Evolutionary conservation across 2,797 vertebrate species (phyloP), one percentile per base, ranked within the genome.

Genomic region (Pseudopleuronectes americanus): DNA sequence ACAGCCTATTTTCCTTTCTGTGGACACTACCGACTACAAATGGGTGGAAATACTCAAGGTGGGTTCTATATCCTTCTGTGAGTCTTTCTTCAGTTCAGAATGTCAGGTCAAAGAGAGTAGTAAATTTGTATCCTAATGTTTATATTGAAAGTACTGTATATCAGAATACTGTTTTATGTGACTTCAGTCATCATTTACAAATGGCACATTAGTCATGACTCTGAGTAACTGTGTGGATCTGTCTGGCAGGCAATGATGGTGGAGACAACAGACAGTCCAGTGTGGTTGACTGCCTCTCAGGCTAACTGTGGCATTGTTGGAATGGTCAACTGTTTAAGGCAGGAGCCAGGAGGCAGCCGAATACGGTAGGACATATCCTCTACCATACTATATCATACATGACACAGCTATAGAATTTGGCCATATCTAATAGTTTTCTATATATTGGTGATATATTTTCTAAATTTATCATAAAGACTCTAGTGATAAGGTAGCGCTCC

Each of bases 11-110:
- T 93, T 95, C 80, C 79, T 99, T 19, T 85, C 96, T 0, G 76
- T 99, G 61, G 96, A 99, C 58, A 81, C 91, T 28, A 81, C 87
- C 0, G 76, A 95, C 87, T 99, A 93, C 88, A 91, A 84, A 48
- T 99, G 98, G 98, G 96, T 99, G 78, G 96, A 97, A 55, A 91
- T 92, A 1, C 92, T 99, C 60, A 97, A 99, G 96, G 98, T 99
- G 71, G 16, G 89, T 81, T 23, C 2, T 0, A 1, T 24, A 19
- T 41, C 4, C 31, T 43, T 57, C 1, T 54, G 2, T 24, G 2
- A 26, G 24, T 64, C 8, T 54, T 19, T 2, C 10, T 38, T 47
- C 5, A 19, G n/a, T 6, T 17, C 17, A 17, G 3, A n/a, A 17
- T 17, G 43, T 45, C 28, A 57, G 4, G 4, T n/a, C 53, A 55